Evolutionary conservation across 2,888 invertebrate genomes (phyloP), one percentile per base, ranked within the genome.

Genomic region (Lepidonotus clava): DNA sequence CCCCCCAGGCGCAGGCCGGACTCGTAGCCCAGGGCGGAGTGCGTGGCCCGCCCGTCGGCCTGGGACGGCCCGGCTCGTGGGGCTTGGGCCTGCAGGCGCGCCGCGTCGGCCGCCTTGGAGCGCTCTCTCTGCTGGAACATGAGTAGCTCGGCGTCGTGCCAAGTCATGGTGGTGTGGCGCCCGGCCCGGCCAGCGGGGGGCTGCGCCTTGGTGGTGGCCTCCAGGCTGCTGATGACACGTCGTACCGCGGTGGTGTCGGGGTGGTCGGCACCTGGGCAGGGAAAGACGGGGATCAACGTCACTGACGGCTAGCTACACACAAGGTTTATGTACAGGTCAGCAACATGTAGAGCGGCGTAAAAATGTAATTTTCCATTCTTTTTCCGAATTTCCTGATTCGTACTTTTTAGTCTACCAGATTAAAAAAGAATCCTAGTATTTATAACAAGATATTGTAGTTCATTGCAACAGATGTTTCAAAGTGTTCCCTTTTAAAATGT

Each of bases 191-290:
- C n/a, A n/a, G n/a, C n/a, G n/a, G n/a, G n/a, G 36, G 88, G 86
- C 46, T 90, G 90, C 0, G 86, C 86, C 0, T 90, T 88, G n/a
- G 28, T 18, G 41, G 46, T 32, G n/a, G 91, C 89, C 71, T 92
- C 91, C 40, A 92, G 86, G 38, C 89, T 89, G 66, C 90, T 91
- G 28, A 93, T 88, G 34, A 89, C 90, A 40, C 91, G 88, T 41
- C 91, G 87, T 0, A 91, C 91, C 46, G 88, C 88, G 38, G 89
- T 87, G 0, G 92, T 92, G 51, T 90, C 90, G 18, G 89, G 89
- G 67, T 92, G 91, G 32, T 91, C 89, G 6, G 90, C 90, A 32
- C 92, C 92, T 92, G 90, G n/a, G n/a, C 11, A 90, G 89, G 32
- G n/a, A n/a, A 14, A 87, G 56, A 77, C 41, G 84, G 76, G 71